Evolutionary conservation across 2,888 invertebrate species (phyloP).

Genomic region (Agrilus mali): DNA sequence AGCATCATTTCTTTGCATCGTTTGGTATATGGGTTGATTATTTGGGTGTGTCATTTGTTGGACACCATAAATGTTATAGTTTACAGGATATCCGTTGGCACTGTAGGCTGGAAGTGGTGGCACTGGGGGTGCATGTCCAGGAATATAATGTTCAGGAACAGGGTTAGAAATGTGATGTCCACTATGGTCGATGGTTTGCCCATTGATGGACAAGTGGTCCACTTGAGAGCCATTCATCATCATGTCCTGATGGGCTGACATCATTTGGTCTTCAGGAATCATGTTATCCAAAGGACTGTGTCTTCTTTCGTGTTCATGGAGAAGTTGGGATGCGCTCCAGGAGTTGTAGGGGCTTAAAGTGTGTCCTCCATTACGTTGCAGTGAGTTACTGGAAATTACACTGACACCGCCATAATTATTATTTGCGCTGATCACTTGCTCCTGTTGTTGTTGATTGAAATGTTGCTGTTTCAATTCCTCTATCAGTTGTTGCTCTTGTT

Average conservation of each 20-base stretch:
- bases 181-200: conserved; percentile 29
- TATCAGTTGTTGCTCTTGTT: conserved; percentile 35
- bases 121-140: conserved; percentile 31
- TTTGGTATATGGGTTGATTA: conserved; percentile 30
- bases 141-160: conserved; percentile 23
- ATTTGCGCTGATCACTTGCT: conserved; percentile 19
- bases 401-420: conserved; percentile 26
- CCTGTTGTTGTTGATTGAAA: conserved; percentile 21
- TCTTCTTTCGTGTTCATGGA: conserved; percentile 44
- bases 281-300: conserved; percentile 34
- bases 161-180: conserved; percentile 22
- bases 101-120: conserved; percentile 39
- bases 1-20: conserved; percentile 31
- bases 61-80: conserved; percentile 35
- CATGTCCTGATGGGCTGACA: conserved; percentile 23
- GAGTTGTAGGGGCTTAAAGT: conserved; percentile 42
- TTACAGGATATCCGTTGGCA: conserved; percentile 30
- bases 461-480: conserved; percentile 35
- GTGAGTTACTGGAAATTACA: conserved; percentile 32
- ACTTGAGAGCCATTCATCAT: conserved; percentile 22
- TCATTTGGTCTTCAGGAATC: conserved; percentile 23
- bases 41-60: conserved; percentile 25
- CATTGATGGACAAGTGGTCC: conserved; percentile 27
- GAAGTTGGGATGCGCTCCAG: conserved; percentile 46
- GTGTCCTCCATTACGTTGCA: conserved; percentile 31